Base-by-base conservation (phyloP, 2,113 vertebrate genomes). In the Catharus fuscescens region DNA sequence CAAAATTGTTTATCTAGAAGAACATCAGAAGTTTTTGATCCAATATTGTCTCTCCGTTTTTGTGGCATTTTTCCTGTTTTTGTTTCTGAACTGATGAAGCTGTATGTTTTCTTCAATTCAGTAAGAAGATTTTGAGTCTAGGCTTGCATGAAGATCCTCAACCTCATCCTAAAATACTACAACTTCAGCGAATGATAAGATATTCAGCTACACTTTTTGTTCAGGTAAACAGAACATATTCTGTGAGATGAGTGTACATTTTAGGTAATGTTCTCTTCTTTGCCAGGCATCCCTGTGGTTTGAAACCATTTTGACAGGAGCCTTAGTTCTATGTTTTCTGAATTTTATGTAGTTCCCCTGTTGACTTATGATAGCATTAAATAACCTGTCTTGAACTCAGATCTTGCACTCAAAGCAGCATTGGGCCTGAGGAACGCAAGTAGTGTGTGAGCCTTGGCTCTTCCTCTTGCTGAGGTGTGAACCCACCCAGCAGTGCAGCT, bases 51-150 rank as follows among this genome's bases (percentile, higher is more conserved):
- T 72, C 17, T 86, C 28, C 0, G 1, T 23, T 80, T 90, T 25
- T 91, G 17, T 32, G 29, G 52, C 36, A 21, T 92, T 93, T 88
- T 74, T 4, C 8, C 40, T 74, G 44, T 28, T 60, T 44, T 82
- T 80, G 47, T 53, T 80, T 70, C 59, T 52, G 18, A 89, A 69
- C 70, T 95, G 44, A 91, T 54, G 56, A 31, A 18, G 18, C n/a
- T 89, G 34, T 67, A 9, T 89, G 20, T 83, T 87, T 97, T 52
- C 81, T 95, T 77, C 91, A 54, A 77, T 97, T 85, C 96, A 99
- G 99, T 98, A 99, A 99, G 97, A 99, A 98, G 98, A 99, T 99
- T 95, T 96, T 99, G 92, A 99, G 98, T 79, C 97, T 99, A 23
- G 98, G 98, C 54, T 77, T 98, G 85, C 99, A 99, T 64, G 98